phyloP scores from a whole-genome alignment of 1,140 invertebrate genomes.

The Phymorhynchus buccinoides region DNA sequence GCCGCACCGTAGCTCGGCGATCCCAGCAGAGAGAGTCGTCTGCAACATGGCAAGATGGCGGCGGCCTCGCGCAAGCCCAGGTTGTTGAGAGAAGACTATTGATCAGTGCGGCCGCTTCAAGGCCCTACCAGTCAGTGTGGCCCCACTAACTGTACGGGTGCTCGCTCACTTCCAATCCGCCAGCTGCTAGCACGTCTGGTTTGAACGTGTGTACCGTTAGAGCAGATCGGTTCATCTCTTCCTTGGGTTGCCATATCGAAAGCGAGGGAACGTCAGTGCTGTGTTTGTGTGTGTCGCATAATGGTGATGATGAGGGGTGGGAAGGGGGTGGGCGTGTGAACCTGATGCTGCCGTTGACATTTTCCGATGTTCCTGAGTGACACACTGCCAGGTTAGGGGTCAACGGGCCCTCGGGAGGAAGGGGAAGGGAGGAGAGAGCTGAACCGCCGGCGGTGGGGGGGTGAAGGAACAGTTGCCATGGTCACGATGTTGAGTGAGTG shows the following conservation, averaged over 20 bases:
- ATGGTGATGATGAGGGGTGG: background rate
- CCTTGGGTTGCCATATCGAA: background rate
- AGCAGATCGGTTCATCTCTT: background rate
- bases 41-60: constrained; percentile 43
- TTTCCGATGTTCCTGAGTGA: background rate
- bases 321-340: background rate
- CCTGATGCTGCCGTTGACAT: constrained; percentile 15
- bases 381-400: constrained; percentile 19
- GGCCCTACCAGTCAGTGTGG: constrained; percentile 18
- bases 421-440: background rate
- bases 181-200: background rate
- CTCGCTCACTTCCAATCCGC: background rate
- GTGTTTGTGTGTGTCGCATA: background rate
- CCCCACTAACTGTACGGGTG: background rate
- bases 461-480: constrained; percentile 19
- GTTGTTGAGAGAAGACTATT: constrained; percentile 34
- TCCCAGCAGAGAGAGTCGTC: constrained; percentile 28
- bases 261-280: background rate
- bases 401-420: background rate
- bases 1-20: background rate
- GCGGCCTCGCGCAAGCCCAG: constrained; percentile 27
- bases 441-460: background rate
- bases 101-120: constrained; percentile 31
- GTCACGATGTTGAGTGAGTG: too few species aligned
- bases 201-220: background rate